Conservation (phyloP, 2,113 vertebrate species). For the Sapajus apella region DNA sequence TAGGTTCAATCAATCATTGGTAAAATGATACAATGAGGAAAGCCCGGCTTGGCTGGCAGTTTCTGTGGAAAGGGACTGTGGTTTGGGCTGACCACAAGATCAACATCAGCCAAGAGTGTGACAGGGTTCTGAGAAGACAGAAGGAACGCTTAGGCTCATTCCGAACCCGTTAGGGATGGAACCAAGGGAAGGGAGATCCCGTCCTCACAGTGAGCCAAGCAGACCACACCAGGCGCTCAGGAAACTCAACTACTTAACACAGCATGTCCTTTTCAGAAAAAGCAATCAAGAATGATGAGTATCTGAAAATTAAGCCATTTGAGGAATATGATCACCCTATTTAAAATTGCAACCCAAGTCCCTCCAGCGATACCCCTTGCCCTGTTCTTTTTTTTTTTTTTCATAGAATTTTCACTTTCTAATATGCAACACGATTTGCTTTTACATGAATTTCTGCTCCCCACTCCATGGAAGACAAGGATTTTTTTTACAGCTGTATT, state of each 20-base stretch:
- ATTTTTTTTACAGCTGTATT: background rate
- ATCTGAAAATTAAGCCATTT: background rate
- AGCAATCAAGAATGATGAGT: background rate
- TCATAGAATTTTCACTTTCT: background rate
- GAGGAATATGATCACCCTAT: background rate
- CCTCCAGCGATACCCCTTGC: background rate
- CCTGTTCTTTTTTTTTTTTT: background rate
- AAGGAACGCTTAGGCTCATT: background rate
- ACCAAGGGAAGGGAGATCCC: background rate
- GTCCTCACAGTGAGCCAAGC: background rate
- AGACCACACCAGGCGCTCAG: background rate
- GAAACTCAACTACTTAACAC: background rate
- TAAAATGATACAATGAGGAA: background rate
- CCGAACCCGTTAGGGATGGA: background rate
- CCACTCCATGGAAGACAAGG: background rate
- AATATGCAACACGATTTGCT: background rate
- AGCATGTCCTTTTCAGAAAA: background rate
- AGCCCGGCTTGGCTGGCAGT: background rate
- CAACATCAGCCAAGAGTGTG: background rate
- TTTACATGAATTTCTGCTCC: background rate
- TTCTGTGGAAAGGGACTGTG: background rate
- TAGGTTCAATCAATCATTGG: background rate
- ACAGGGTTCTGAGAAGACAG: background rate
- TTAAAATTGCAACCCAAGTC: background rate
- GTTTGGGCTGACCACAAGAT: background rate